A percentile compares a stretch with the other conserved stretches of the same genome.
phyloP scores from a whole-genome alignment of 2,888 invertebrate genomes.

The Orgyia antiqua region DNA sequence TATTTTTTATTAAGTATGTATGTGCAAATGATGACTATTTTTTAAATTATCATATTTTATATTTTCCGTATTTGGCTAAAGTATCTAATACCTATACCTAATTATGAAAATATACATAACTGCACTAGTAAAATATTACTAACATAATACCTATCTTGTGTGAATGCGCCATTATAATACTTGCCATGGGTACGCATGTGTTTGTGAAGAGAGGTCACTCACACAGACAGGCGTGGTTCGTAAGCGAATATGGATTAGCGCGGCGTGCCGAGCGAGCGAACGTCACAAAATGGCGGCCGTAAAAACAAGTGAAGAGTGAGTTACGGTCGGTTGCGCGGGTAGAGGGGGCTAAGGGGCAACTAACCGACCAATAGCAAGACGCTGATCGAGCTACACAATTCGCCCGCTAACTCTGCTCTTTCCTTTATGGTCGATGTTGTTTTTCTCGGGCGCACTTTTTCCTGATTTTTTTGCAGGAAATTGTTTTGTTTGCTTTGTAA shows the following conservation, averaged over 20 bases:
- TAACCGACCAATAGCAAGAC: constrained; percentile 60
- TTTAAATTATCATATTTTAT: too few relatives aligned
- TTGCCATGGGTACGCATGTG: too few relatives aligned
- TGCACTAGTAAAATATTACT: too few relatives aligned
- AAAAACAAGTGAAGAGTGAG: constrained; percentile 78
- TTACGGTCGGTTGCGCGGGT: constrained; percentile 56
- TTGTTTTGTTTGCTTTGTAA: constrained; percentile 73
- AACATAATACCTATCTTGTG: too few relatives aligned
- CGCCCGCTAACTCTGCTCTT: constrained; percentile 74
- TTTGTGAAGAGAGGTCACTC: constrained; percentile 45
- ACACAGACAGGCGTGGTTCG: constrained; percentile 38
- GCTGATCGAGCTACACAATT: constrained; percentile 64
- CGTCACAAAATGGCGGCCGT: constrained; percentile 78
- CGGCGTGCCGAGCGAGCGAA: constrained; percentile 68
- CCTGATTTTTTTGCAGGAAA: constrained; percentile 66
- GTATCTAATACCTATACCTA: too few relatives aligned
- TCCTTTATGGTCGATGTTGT: constrained; percentile 73
- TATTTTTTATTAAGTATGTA: too few relatives aligned
- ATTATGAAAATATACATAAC: too few relatives aligned
- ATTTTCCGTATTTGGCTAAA: too few relatives aligned
- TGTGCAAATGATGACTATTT: too few relatives aligned
- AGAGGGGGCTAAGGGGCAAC: constrained; percentile 30
- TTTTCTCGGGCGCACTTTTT: constrained; percentile 73
- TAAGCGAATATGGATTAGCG: constrained; percentile 58
- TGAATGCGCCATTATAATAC: too few relatives aligned